A percentile compares a stretch with the other conserved stretches of the same genome.
These are phyloP conservation scores for Limnephilus lunatus DNA, from an alignment of 2,888 invertebrate species.

Conservation along the genomic window DNA sequence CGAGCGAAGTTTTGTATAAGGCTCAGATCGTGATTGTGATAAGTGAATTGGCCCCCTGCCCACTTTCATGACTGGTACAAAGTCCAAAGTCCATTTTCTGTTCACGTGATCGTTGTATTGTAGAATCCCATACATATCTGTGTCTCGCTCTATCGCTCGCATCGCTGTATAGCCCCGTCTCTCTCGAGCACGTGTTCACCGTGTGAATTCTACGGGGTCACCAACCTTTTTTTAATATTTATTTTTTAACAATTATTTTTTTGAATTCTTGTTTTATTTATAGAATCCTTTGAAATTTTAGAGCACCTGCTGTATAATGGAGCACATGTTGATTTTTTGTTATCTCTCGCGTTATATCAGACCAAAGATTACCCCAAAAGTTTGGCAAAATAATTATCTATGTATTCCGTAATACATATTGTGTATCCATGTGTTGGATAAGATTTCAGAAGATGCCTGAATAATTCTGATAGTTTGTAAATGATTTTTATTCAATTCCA, in stretches of 20 bases:
- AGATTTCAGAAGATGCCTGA: neutral
- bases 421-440: too few relatives aligned
- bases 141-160: slow-evolving; percentile 36
- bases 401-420: too few relatives aligned
- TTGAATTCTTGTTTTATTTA: neutral
- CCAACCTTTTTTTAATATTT: slow-evolving; percentile 31
- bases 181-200: slow-evolving; percentile 51
- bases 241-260: neutral
- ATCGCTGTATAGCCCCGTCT: slow-evolving; percentile 45
- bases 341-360: neutral
- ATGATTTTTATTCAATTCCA: too few relatives aligned
- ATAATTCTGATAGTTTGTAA: neutral
- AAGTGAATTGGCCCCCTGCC: slow-evolving; percentile 3
- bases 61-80: slow-evolving; percentile 54
- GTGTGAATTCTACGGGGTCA: slow-evolving; percentile 40
- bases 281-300: neutral
- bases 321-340: neutral
- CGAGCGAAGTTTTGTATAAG: neutral
- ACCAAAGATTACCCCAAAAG: too few relatives aligned
- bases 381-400: too few relatives aligned
- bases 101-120: slow-evolving; percentile 60
- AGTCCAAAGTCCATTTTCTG: slow-evolving; percentile 57
- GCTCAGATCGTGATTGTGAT: neutral
- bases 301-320: neutral
- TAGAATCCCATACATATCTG: slow-evolving; percentile 51